phyloP scores from a whole-genome alignment of 1,140 invertebrate genomes.

The Drosophila rufa region DNA sequence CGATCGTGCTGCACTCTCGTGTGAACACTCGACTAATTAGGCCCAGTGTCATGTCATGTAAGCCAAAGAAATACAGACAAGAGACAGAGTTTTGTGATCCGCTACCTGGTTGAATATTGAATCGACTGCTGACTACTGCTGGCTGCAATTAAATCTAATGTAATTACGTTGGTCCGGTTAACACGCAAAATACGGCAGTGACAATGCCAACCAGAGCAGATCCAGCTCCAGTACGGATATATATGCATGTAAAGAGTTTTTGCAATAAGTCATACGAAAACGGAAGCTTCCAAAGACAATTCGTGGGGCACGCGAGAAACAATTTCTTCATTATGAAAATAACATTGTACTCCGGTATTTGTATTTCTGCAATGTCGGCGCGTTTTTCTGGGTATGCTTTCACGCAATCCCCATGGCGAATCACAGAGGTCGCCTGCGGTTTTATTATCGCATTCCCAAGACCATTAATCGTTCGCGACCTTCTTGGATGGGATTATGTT shows the following conservation, averaged over 20 bases:
- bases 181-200: slow-evolving; percentile 58
- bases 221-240: slow-evolving; percentile 25
- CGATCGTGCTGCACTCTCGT: slow-evolving; percentile 23
- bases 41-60: slow-evolving; percentile 42
- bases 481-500: slow-evolving; percentile 10
- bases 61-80: slow-evolving; percentile 27
- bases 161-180: slow-evolving; percentile 74
- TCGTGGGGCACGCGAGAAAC: slow-evolving; percentile 58
- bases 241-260: slow-evolving; percentile 19
- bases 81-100: slow-evolving; percentile 28
- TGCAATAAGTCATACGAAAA: slow-evolving; percentile 31
- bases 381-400: slow-evolving; percentile 38
- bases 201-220: slow-evolving; percentile 81
- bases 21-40: slow-evolving; percentile 25
- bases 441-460: slow-evolving; percentile 5
- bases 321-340: slow-evolving; percentile 21
- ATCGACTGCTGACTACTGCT: slow-evolving; percentile 3
- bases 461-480: slow-evolving; percentile 11
- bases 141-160: slow-evolving; percentile 46
- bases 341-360: not conserved
- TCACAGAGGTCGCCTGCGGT: slow-evolving; percentile 6
- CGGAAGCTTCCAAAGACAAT: slow-evolving; percentile 54
- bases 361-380: slow-evolving; percentile 34
- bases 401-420: slow-evolving; percentile 24
- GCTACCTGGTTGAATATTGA: slow-evolving; percentile 52